Percentiles rank a stretch among this genome's conserved stretches.
Evolutionary conservation across 2,888 invertebrate species (phyloP).

Genomic region (Trissolcus japonicus): DNA sequence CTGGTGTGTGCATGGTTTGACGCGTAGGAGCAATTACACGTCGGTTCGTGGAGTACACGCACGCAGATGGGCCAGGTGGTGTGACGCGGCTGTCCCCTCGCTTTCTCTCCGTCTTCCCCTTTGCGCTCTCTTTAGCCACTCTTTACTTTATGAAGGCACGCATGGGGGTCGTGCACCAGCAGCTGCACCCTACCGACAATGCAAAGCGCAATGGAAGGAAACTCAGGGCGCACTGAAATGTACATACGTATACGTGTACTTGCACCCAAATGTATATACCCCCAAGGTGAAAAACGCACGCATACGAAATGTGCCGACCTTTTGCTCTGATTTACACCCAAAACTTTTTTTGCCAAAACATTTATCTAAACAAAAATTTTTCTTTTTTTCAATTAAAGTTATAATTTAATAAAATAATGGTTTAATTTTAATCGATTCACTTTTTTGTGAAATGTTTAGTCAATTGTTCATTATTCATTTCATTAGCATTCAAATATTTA

Average conservation of each 20-base stretch:
- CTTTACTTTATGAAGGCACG: slow-evolving; percentile 69
- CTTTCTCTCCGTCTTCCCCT: slow-evolving; percentile 41
- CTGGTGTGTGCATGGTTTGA: slow-evolving; percentile 52
- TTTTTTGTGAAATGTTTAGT: too few relatives aligned
- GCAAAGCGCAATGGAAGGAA: slow-evolving; percentile 66
- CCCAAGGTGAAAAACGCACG: slow-evolving; percentile 40
- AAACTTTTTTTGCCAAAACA: too few relatives aligned
- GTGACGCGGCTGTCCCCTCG: slow-evolving; percentile 71
- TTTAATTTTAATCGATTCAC: too few relatives aligned
- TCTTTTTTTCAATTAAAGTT: slow-evolving; percentile 17
- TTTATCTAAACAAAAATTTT: slow-evolving; percentile 19
- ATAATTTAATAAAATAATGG: too few relatives aligned
- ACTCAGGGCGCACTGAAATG: slow-evolving; percentile 48
- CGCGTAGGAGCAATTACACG: slow-evolving; percentile 57
- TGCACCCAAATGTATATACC: slow-evolving; percentile 23
- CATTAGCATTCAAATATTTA: too few relatives aligned
- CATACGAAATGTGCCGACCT: slow-evolving; percentile 46
- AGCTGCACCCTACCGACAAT: slow-evolving; percentile 73
- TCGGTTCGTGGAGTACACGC: slow-evolving; percentile 59
- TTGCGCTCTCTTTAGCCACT: slow-evolving; percentile 41
- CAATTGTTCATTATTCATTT: too few relatives aligned
- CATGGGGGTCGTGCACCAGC: slow-evolving; percentile 72
- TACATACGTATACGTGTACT: slow-evolving; percentile 54
- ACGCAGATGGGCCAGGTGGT: slow-evolving; percentile 73
- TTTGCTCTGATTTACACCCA: slow-evolving; percentile 41